Evolutionary conservation across 1,140 invertebrate genomes (phyloP).

Genomic region (Oncopeltus fasciatus): DNA sequence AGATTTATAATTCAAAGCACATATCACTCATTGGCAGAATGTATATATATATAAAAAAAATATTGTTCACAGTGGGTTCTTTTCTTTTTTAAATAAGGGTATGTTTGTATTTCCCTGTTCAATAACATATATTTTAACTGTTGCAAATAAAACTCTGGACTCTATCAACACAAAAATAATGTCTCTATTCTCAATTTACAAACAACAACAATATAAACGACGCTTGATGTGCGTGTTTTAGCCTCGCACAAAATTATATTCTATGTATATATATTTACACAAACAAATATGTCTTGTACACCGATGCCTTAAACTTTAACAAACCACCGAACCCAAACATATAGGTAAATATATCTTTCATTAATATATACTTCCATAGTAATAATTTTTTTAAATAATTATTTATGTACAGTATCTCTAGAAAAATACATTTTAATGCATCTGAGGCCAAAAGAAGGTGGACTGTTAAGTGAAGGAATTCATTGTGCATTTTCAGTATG

Average conservation of each 20-base stretch:
- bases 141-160: slow-evolving; percentile 5
- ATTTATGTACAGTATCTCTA: slow-evolving; percentile 15
- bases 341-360: slow-evolving; percentile 16
- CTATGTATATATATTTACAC: slow-evolving; percentile 1
- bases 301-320: slow-evolving; percentile 9
- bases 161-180: slow-evolving; percentile 9
- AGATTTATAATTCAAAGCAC: no score
- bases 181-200: slow-evolving; percentile 8
- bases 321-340: slow-evolving; percentile 15
- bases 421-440: slow-evolving; percentile 15
- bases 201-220: slow-evolving; percentile 10
- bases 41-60: no score
- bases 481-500: not conserved
- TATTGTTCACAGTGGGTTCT: no score
- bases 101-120: not conserved
- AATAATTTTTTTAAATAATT: slow-evolving; percentile 11
- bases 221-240: not conserved
- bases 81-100: not conserved
- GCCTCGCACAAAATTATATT: slow-evolving; percentile 5
- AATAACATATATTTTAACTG: not conserved
- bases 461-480: not conserved
- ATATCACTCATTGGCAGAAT: no score
- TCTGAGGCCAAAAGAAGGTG: slow-evolving; percentile 14
- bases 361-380: slow-evolving; percentile 10
- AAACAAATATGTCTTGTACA: slow-evolving; percentile 9